Base-by-base conservation (phyloP, 2,113 vertebrate genomes). In the Anhinga anhinga region DNA sequence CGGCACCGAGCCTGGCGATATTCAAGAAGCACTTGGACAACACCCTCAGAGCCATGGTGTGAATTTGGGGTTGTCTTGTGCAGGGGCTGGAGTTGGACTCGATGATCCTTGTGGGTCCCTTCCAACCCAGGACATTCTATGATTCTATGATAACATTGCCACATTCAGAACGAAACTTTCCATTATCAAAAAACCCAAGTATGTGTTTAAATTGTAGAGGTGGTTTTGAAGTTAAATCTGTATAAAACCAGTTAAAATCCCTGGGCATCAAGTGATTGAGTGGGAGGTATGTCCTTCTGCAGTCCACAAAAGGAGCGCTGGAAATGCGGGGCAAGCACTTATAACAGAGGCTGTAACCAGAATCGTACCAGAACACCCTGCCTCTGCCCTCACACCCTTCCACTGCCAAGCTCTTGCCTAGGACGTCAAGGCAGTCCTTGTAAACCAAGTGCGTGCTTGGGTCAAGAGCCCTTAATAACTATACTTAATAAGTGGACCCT, bases 231-330 rank as follows among this genome's bases (percentile, higher is more conserved):
- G 49, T 13, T 13, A 52, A 77, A 49, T n/a, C 15, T 15, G 16
- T 4, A 20, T 0, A 58, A 90, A 72, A 6, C 1, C 50, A 30
- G 20, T 7, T 7, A 49, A 93, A 82, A 30, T 7, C 27, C 18
- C 2, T 3, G 15, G 38, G 27, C 23, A 23, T 8, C 15, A 23
- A 36, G 1, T 0, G 25, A 44, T 15, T 1, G 10, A 47, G 22
- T 1, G 26, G 36, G 30, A 70, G 44, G n/a, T 8, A 14, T 8
- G 14, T 38, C 58, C 30, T 53, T 18, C 15, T 58, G 62, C 71
- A 62, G 62, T 1, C 21, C 10, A 3, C 44, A 34, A 3, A 27
- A 45, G 38, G 29, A 82, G 66, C 4, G 2, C 49, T 69, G 80
- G 62, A 61, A 50, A 16, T 6, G n/a, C 8, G n/a, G 27, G 62